Percentiles rank a stretch among this genome's conserved stretches.
phyloP scores from a whole-genome alignment of 2,113 vertebrate genomes.

The Mugil cephalus region DNA sequence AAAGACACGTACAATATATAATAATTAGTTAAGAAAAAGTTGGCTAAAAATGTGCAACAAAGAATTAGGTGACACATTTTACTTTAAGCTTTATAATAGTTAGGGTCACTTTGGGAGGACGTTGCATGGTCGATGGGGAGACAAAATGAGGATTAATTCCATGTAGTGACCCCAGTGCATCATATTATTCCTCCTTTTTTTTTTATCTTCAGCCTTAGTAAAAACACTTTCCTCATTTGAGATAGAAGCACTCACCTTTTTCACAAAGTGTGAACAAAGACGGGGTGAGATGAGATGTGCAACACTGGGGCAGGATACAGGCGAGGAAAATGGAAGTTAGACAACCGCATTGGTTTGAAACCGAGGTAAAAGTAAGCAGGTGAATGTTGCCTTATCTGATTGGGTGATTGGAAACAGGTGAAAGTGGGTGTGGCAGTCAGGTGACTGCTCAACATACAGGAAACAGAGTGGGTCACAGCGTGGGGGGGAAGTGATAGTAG shows the following conservation, averaged over 20 bases:
- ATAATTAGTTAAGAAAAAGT: too few species aligned
- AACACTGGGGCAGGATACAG: too few species aligned
- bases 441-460: background rate
- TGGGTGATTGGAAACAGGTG: background rate
- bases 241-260: background rate
- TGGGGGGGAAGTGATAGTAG: too few species aligned
- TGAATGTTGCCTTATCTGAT: background rate
- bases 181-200: background rate
- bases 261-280: background rate
- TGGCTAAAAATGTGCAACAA: too few species aligned
- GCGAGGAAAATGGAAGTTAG: background rate
- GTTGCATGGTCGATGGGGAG: too few species aligned
- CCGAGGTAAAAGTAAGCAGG: too few species aligned
- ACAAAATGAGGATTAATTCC: too few species aligned
- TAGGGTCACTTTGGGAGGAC: too few species aligned
- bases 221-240: background rate
- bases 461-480: background rate
- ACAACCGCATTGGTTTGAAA: background rate
- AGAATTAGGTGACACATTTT: too few species aligned
- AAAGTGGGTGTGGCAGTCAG: conserved; percentile 11
- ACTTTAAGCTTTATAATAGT: too few species aligned
- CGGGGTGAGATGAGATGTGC: too few species aligned
- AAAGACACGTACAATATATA: too few species aligned
- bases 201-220: background rate
- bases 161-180: background rate